Evolutionary conservation across 2,113 vertebrate species (phyloP), one percentile per base, ranked within the genome.

Genomic region (Caranx ignobilis): DNA sequence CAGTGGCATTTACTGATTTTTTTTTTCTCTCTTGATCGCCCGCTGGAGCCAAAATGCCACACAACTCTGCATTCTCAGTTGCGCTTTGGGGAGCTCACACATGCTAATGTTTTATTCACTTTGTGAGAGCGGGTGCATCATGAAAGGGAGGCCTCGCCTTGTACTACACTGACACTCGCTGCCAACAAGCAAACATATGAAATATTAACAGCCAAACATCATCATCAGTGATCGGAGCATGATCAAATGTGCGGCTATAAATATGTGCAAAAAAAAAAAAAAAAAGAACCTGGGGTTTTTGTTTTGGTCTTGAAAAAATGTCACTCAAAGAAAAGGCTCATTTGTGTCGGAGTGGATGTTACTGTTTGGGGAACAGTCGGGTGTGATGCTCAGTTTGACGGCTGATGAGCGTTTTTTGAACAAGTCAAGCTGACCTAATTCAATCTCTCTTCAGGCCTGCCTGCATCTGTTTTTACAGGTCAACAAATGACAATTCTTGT

Each of bases 91-190:
- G 71, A 83, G 86, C 79, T 62, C 78, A 56, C 86, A 76, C 90
- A 79, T 84, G 86, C 92, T 91, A 85, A 95, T 94, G 92, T 94
- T 94, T 94, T 92, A 95, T 95, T 94, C 93, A 93, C 92, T 95
- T 94, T 94, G 91, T 88, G 82, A 59, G 64, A 79, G 88, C 72
- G 77, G 62, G 74, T 41, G 88, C 82, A 88, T 86, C 84, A 88
- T 88, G 90, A 92, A 91, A 92, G 87, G 61, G 56, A 78, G 84
- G 72, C 84, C 78, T 89, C 68, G 71, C 82, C 88, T 91, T 86
- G 88, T 84, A 89, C 88, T 63, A 87, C 85, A 76, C 74, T 85
- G 86, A 90, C 89, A 82, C 88, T 67, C 75, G 56, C 89, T 87
- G 88, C 88, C 92, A 88, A 89, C 88, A 62, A 90, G 91, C 89